phyloP scores from a whole-genome alignment of 2,113 vertebrate genomes.

The Urocitellus parryii region DNA sequence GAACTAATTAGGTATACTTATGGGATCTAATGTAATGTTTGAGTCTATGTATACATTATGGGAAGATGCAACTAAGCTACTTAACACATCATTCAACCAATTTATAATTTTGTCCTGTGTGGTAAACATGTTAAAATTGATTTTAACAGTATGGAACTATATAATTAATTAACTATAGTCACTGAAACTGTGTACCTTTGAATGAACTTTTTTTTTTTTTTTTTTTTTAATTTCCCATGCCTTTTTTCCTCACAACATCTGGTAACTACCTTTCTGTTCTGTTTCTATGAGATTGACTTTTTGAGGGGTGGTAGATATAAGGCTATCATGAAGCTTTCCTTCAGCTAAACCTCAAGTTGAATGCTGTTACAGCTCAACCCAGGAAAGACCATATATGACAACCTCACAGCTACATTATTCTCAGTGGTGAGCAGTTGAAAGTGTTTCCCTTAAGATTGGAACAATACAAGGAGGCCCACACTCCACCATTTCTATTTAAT shows the following conservation, averaged over 20 bases:
- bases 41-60: neutral
- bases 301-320: neutral
- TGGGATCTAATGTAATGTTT: neutral
- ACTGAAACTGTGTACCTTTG: neutral
- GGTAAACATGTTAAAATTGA: neutral
- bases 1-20: neutral
- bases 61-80: neutral
- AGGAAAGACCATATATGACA: neutral
- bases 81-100: neutral
- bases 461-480: neutral
- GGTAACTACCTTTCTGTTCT: neutral
- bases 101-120: neutral
- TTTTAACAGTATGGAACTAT: neutral
- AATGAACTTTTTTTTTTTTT: neutral
- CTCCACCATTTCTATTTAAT: no score
- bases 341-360: neutral
- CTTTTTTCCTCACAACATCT: neutral
- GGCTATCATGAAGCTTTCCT: no score
- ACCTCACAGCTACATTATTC: neutral
- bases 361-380: neutral
- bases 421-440: neutral
- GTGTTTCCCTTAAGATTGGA: neutral
- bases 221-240: neutral
- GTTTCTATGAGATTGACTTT: neutral
- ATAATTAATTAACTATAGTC: neutral